A percentile compares a stretch with the other conserved stretches of the same genome.
These are phyloP conservation scores for Zapornia atra DNA, from an alignment of 2,113 vertebrate genomes.

Conservation along the genomic window DNA sequence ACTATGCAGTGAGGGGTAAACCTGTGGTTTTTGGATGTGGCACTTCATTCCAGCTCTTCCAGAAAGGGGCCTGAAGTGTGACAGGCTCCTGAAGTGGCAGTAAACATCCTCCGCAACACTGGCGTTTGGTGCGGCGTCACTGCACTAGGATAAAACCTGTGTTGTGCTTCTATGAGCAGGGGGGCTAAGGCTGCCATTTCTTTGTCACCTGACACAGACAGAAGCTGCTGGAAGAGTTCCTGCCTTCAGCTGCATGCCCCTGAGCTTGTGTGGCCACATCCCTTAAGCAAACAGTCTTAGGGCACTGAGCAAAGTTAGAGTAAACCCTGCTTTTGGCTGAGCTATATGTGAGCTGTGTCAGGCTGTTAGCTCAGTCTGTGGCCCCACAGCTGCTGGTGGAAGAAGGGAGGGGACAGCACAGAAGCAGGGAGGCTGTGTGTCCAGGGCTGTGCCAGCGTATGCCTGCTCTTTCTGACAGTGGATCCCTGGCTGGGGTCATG, in stretches of 20 bases:
- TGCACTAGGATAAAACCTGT: neutral
- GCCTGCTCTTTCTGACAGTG: neutral
- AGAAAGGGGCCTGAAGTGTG: neutral
- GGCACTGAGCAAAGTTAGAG: neutral
- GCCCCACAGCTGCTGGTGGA: neutral
- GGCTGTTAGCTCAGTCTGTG: neutral
- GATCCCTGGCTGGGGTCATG: neutral
- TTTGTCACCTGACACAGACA: neutral
- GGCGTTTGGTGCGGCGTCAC: neutral
- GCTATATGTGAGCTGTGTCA: neutral
- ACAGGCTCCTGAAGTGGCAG: neutral
- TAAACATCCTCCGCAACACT: neutral
- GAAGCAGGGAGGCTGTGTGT: neutral
- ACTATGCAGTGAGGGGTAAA: neutral
- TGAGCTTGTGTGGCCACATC: neutral
- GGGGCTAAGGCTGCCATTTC: neutral
- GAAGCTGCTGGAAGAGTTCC: neutral
- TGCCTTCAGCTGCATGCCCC: neutral
- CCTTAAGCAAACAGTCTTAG: neutral
- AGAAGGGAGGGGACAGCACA: neutral
- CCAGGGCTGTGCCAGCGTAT: fast-evolving
- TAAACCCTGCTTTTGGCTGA: neutral
- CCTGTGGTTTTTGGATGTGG: neutral
- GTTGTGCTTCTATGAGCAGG: neutral
- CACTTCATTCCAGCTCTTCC: no score